Conservation (phyloP, 2,888 invertebrate genomes). For the Notodonta ziczac region DNA sequence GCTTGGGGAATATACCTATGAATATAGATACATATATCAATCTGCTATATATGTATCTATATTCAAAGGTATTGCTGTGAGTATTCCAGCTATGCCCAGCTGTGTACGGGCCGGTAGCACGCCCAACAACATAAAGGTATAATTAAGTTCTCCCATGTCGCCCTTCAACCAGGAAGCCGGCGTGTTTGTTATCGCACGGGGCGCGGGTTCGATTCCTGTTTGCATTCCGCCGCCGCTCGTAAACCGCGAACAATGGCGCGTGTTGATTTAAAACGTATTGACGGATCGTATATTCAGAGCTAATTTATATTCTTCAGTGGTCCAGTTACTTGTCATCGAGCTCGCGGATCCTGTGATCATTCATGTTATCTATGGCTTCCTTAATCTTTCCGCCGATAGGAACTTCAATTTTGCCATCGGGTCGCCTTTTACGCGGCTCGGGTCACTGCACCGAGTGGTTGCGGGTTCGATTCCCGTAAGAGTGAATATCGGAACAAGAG, state of each 20-base stretch:
- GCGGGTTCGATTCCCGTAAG: no score
- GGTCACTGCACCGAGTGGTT: no score
- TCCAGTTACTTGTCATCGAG: constrained; percentile 6
- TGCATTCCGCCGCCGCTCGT: constrained; percentile 36
- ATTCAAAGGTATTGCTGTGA: no score
- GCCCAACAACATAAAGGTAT: neutral
- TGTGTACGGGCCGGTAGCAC: neutral
- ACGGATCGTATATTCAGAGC: constrained; percentile 14
- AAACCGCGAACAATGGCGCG: constrained; percentile 53
- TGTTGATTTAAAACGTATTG: constrained; percentile 9
- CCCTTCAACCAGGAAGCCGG: constrained; percentile 14
- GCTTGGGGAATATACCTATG: no score
- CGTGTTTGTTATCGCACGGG: constrained; percentile 4
- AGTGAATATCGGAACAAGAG: no score
- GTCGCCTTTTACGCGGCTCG: no score
- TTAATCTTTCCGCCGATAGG: neutral
- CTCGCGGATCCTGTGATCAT: neutral
- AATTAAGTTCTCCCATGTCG: constrained; percentile 1
- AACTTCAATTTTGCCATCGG: no score
- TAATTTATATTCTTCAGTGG: constrained; percentile 6
- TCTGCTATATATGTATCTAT: no score
- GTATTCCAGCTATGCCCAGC: neutral
- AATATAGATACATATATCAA: no score
- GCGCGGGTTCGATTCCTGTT: constrained; percentile 56
- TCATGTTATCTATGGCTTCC: neutral